Evolutionary conservation across 2,797 vertebrate genomes (phyloP), one percentile per base, ranked within the genome.

Genomic region (Pseudocheirus occidentalis): DNA sequence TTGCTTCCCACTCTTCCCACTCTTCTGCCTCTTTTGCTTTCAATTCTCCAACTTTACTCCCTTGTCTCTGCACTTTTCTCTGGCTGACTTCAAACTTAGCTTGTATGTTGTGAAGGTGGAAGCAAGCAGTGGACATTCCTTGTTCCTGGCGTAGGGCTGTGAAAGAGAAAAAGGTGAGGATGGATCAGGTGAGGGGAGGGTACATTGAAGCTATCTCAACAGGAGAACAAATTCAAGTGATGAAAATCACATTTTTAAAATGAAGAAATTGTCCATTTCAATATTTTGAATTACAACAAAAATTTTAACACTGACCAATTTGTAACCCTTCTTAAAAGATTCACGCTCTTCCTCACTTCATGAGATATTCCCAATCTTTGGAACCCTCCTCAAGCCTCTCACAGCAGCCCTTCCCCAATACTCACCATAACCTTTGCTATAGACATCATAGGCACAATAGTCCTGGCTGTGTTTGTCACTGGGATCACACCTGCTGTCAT

Each of bases 281-380:
- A 46, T 9, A 5, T 66, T 66, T n/a, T n/a, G 0, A 62, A 34
- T 66, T 16, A 66, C 13, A 59, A 1, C 10, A 27, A 57, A 57
- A 57, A 59, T 11, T 66, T 34, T 6, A 18, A 81, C 46, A 24
- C 3, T 27, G 4, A 24, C 0, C 40, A 6, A 16, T 5, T n/a
- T 81, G 46, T 24, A 0, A 27, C 7, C 0, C 21, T 46, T 40
- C 73, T 0, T 24, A 73, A 4, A 9, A 24, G n/a, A 73, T 81
- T 81, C 73, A 9, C 5, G 24, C n/a, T n/a, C 34, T 12, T 3
- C 1, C 5, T 46, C 7, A 0, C n/a, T 21, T 0, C 5, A 40
- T 11, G n/a, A 40, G 0, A 16, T 16, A 21, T 40, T 21, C n/a
- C 7, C n/a, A 27, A 46, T 0, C 24, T 27, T 81, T 46, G 3